Conservation (phyloP, 2,113 vertebrate species). For the Dipodomys stephensi region DNA sequence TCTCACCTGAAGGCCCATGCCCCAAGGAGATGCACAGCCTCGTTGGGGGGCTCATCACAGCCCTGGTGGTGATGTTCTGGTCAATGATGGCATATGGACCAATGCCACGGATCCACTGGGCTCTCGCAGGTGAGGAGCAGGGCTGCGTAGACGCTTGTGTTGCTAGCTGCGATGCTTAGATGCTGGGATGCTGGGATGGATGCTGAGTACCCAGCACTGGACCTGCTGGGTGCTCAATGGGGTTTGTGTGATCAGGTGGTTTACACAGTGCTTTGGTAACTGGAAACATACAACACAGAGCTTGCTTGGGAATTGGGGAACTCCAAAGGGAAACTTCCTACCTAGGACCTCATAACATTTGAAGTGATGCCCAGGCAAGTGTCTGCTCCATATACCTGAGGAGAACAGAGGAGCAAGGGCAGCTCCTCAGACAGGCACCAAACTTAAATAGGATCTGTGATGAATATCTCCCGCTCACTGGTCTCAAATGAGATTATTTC, state of each 20-base stretch:
- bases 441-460: no score
- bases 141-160: no score
- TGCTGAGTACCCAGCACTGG: neutral
- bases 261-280: no score
- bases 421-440: no score
- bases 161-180: no score
- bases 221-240: neutral
- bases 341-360: neutral
- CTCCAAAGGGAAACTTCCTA: neutral
- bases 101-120: constrained; percentile 94
- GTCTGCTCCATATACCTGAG: neutral
- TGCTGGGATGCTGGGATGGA: neutral
- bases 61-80: constrained; percentile 88
- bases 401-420: no score
- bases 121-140: constrained; percentile 90
- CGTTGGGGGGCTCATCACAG: constrained; percentile 83
- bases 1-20: neutral
- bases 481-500: neutral
- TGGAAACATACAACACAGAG: neutral
- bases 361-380: neutral
- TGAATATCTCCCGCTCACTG: neutral
- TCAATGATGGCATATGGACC: constrained; percentile 91
- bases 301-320: no score
- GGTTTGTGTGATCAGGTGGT: no score
- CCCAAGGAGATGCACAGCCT: constrained; percentile 82